Evolutionary conservation across 2,888 invertebrate genomes (phyloP), one percentile per base, ranked within the genome.

Genomic region (Tyria jacobaeae): DNA sequence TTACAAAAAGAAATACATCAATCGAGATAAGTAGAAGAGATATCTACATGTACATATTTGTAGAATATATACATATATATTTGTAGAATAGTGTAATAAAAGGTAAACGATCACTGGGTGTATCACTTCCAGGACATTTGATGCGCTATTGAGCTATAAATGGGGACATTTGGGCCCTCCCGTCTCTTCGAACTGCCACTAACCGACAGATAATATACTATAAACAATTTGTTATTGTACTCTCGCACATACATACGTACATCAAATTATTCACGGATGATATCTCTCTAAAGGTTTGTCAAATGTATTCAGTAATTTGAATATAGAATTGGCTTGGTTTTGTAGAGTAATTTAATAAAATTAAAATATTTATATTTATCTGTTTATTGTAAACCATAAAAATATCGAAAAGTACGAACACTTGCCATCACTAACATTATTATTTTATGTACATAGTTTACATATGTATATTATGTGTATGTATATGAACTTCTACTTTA

Each of bases 71-170:
- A 15, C 25, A 55, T 17, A n/a, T 53, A 39, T 54, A 54, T 50
- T 55, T 41, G 15, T 51, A 62, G 49, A 48, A 58, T 68, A 76
- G 75, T 71, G 73, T 68, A 80, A 81, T 88, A 87, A 84, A 86
- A 75, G 78, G 76, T 81, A 83, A 84, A 84, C 83, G 87, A 83
- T 85, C 82, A 73, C 79, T 65, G 81, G 78, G 75, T 78, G 83
- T 88, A 89, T 89, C 87, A 88, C 82, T 89, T 90, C 88, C 89
- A 84, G 79, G 78, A 82, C 89, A 86, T 89, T 89, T 89, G 86
- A 87, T 84, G 82, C 82, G 81, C 75, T 86, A 88, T 86, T 68
- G 84, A 82, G 72, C 79, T 79, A 81, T 89, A 87, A 89, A 88
- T 71, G 84, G 64, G 74, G 78, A 80, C 76, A 70, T 72, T 75